Percentiles rank a stretch among this genome's conserved stretches.
Evolutionary conservation across 2,888 invertebrate genomes (phyloP).

Genomic region (Halocaridina rubra): DNA sequence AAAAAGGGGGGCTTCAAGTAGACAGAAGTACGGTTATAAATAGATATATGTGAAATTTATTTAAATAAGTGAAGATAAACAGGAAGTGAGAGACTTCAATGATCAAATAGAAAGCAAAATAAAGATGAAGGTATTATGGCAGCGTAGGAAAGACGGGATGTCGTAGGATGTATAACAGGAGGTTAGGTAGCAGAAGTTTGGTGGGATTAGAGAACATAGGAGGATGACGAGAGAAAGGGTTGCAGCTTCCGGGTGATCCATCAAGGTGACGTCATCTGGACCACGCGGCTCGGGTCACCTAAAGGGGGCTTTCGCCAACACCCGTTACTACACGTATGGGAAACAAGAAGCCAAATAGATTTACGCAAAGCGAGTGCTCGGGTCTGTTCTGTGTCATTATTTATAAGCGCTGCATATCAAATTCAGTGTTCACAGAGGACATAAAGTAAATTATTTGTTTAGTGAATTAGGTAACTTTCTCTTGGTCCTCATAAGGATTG

Average conservation of each 20-base stretch:
- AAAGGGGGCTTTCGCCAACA: neutral
- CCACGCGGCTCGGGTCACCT: neutral
- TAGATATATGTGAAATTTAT: neutral
- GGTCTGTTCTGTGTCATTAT: neutral
- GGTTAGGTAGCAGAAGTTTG: neutral
- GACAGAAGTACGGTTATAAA: neutral
- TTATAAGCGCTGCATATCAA: too few species aligned
- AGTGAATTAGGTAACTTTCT: too few species aligned
- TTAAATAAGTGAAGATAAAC: neutral
- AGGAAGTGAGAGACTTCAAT: neutral
- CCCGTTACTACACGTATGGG: neutral
- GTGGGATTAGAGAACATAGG: neutral
- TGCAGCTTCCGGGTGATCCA: constrained; percentile 24
- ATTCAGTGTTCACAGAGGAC: too few species aligned
- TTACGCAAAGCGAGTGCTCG: neutral
- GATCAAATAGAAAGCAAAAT: neutral
- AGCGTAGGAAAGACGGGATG: neutral
- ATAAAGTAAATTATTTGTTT: too few species aligned
- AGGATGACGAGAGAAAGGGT: neutral
- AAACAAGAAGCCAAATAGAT: neutral
- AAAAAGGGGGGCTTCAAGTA: neutral
- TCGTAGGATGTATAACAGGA: neutral
- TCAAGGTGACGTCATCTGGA: constrained; percentile 20
- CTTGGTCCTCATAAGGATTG: too few species aligned
- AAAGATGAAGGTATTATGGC: neutral